A percentile compares a stretch with the other conserved stretches of the same genome.
Conservation (phyloP, 2,888 invertebrate genomes). For the Orthosia cruda region DNA sequence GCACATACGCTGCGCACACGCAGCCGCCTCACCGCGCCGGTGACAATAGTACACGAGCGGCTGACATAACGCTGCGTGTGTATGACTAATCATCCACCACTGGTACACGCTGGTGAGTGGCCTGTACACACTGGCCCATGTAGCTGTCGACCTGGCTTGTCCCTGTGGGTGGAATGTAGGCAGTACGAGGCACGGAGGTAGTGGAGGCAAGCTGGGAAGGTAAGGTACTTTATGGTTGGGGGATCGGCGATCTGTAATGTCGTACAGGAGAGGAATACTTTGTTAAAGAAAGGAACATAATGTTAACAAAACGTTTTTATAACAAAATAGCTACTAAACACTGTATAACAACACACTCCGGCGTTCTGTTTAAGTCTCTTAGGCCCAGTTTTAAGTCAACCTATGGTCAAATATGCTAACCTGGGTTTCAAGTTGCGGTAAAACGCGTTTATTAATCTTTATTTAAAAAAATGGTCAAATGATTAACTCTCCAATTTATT, state of each 20-base stretch:
- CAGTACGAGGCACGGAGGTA: too few relatives aligned
- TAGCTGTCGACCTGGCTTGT: constrained; percentile 15
- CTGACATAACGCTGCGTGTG: constrained; percentile 68
- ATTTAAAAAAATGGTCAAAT: too few relatives aligned
- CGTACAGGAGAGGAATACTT: background rate
- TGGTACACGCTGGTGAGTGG: constrained; percentile 16
- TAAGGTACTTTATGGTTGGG: constrained; percentile 1
- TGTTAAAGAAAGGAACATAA: background rate
- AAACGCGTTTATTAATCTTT: too few relatives aligned
- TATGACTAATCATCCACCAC: constrained; percentile 66
- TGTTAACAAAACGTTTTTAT: background rate
- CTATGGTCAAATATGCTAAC: too few relatives aligned
- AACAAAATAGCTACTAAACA: too few relatives aligned
- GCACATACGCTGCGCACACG: constrained; percentile 54
- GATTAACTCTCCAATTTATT: too few relatives aligned
- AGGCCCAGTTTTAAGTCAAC: too few relatives aligned
- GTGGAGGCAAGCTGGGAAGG: background rate
- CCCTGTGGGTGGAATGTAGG: constrained; percentile 22
- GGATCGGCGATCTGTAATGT: background rate
- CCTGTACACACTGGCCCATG: constrained; percentile 18
- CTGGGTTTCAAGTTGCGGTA: too few relatives aligned
- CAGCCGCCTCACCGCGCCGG: constrained; percentile 22
- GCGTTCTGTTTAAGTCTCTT: too few relatives aligned
- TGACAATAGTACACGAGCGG: constrained; percentile 60
- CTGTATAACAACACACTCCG: too few relatives aligned